A percentile compares a stretch with the other conserved stretches of the same genome.
These are phyloP conservation scores for Macrosteles quadrilineatus DNA, from an alignment of 1,140 invertebrate genomes.

Conservation along the genomic window DNA sequence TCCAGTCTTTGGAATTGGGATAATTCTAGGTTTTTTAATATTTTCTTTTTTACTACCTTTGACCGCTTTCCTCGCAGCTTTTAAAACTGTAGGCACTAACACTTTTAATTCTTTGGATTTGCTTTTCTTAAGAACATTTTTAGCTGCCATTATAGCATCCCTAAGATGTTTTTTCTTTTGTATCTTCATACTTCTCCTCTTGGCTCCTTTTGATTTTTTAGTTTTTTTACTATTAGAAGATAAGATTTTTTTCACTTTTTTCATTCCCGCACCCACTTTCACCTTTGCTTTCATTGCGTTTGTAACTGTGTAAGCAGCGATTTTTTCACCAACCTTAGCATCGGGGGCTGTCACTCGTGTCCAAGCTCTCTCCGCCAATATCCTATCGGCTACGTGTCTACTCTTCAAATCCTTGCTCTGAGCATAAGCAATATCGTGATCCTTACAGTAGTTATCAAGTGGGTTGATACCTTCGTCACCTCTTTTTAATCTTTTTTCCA, in stretches of 20 bases:
- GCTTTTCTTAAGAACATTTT: background rate
- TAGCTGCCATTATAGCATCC: background rate
- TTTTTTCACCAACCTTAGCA: conserved; percentile 45
- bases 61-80: too few species aligned
- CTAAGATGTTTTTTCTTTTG: too few species aligned
- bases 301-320: conserved; percentile 43
- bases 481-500: conserved; percentile 48
- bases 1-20: background rate
- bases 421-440: conserved; percentile 52
- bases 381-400: conserved; percentile 49
- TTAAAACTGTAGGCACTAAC: too few species aligned
- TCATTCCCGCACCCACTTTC: conserved; percentile 45
- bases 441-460: conserved; percentile 50
- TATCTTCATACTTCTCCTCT: too few species aligned
- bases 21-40: too few species aligned
- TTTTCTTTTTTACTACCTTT: background rate
- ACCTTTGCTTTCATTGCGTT: conserved; percentile 46
- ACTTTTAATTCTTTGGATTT: too few species aligned
- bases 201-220: too few species aligned
- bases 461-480: conserved; percentile 51
- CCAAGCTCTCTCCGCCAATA: conserved; percentile 48
- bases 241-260: conserved; percentile 34
- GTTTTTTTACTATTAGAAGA: too few species aligned
- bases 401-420: conserved; percentile 45
- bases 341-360: conserved; percentile 48